Conservation (phyloP, 1,140 invertebrate genomes). For the Araneus ventricosus region DNA sequence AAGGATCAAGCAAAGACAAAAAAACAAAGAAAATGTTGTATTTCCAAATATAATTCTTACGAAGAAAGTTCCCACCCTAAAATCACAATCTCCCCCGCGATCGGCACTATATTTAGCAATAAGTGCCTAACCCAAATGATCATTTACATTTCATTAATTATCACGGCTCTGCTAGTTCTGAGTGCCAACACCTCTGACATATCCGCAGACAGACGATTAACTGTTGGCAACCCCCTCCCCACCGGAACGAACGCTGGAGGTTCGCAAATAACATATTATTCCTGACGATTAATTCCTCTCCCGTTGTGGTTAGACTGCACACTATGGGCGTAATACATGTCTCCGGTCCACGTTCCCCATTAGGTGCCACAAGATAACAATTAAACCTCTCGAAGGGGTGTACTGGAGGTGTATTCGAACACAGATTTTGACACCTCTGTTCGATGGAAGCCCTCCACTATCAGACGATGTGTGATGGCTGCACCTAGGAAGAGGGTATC, state of each 20-base stretch:
- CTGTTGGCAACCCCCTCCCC: neutral
- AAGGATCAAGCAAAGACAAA: neutral
- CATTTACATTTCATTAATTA: conserved; percentile 48
- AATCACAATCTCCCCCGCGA: neutral
- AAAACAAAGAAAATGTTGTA: neutral
- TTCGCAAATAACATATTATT: conserved; percentile 65
- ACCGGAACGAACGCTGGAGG: conserved; percentile 1
- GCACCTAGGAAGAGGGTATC: neutral
- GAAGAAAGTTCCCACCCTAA: neutral
- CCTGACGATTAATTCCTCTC: conserved; percentile 50
- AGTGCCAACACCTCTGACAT: neutral
- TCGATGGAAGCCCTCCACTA: neutral
- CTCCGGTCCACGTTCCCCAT: conserved; percentile 37
- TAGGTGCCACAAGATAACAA: conserved; percentile 51
- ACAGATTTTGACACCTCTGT: conserved; percentile 36
- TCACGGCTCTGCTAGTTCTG: conserved; percentile 15
- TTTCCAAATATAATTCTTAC: neutral
- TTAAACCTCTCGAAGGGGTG: conserved; percentile 13
- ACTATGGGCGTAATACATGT: conserved; percentile 4
- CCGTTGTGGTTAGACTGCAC: conserved; percentile 42
- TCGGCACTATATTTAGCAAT: conserved; percentile 16
- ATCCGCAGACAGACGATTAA: conserved; percentile 48
- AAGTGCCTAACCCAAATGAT: conserved; percentile 45
- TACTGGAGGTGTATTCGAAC: conserved; percentile 25
- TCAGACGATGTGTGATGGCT: neutral